Percentiles rank a stretch among this genome's conserved stretches.
phyloP scores from a whole-genome alignment of 2,113 vertebrate genomes.

The Calidris pugnax region DNA sequence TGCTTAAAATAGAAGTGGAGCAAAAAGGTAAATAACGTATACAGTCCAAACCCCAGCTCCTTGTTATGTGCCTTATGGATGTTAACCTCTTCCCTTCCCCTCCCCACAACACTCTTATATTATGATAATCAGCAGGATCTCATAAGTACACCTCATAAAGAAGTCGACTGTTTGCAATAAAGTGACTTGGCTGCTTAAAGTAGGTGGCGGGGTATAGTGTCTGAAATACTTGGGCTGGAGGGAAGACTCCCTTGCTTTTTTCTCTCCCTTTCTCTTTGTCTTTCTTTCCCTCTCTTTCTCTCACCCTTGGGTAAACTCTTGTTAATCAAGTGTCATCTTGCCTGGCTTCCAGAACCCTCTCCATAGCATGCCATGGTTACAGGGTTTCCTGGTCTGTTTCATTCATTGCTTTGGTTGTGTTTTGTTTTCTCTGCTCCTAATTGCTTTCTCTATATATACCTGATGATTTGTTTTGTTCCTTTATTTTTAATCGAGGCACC shows the following conservation, averaged over 20 bases:
- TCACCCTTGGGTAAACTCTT: conserved; percentile 86
- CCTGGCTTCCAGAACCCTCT: conserved; percentile 92
- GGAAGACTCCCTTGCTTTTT: conserved; percentile 73
- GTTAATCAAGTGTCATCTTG: conserved; percentile 89
- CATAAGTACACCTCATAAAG: conserved; percentile 79
- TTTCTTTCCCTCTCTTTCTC: conserved; percentile 78
- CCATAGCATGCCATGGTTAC: conserved; percentile 96
- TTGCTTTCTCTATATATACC: conserved; percentile 74
- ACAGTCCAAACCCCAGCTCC: conserved; percentile 95
- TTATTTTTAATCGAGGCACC: conserved; percentile 75
- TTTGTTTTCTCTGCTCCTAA: conserved; percentile 77
- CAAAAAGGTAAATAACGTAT: conserved; percentile 99
- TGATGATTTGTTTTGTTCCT: conserved; percentile 70
- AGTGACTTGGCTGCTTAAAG: conserved; percentile 81
- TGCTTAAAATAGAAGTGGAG: conserved; percentile 99
- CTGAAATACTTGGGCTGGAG: conserved; percentile 81
- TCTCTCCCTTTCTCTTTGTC: conserved; percentile 76
- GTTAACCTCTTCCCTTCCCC: conserved; percentile 86
- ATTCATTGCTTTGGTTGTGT: conserved; percentile 84
- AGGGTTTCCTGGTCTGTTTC: conserved; percentile 86
- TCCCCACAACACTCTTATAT: conserved; percentile 81
- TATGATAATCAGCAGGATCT: conserved; percentile 85
- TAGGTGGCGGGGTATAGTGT: conserved; percentile 87
- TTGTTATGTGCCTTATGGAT: conserved; percentile 99
- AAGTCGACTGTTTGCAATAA: conserved; percentile 83